These are phyloP conservation scores for Zoroaster sp. DNA, from an alignment of 53 echinoderm and acorn worm genomes.

Conservation along the genomic window DNA sequence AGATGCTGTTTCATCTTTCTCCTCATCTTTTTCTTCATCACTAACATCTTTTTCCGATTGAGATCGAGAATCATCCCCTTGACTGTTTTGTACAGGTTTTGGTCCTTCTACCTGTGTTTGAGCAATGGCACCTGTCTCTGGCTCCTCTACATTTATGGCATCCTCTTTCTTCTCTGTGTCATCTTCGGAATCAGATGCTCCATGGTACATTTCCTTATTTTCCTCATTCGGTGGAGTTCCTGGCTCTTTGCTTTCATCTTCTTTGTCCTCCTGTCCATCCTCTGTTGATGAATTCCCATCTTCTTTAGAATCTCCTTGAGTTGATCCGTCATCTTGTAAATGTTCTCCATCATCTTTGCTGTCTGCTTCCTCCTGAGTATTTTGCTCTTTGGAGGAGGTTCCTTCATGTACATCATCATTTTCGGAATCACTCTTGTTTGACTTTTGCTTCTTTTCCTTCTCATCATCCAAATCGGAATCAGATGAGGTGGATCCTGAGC, in stretches of 20 bases:
- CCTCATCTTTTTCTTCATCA: not conserved
- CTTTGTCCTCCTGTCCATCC: slow-evolving; percentile 22
- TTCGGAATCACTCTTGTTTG: not conserved
- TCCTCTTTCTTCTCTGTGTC: slow-evolving; percentile 6
- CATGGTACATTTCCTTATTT: not conserved
- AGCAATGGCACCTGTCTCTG: not conserved
- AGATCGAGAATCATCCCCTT: not conserved
- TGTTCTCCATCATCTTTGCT: not conserved
- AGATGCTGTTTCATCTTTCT: slow-evolving; percentile 12
- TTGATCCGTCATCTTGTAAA: not conserved
- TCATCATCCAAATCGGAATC: not conserved
- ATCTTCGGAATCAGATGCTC: slow-evolving; percentile 27
- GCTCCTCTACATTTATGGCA: not conserved
- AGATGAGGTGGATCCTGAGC: slow-evolving; percentile 8
- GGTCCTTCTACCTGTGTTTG: not conserved
- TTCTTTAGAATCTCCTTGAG: not conserved
- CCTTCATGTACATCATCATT: not conserved
- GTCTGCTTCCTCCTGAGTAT: too few relatives aligned
- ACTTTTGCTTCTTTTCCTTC: not conserved
- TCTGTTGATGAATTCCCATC: not conserved
- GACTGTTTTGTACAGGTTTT: too few relatives aligned
- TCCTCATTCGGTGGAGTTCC: slow-evolving; percentile 1
- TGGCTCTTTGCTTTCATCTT: slow-evolving; percentile 4
- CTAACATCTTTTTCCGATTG: not conserved
- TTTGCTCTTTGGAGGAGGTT: too few relatives aligned